phyloP scores from a whole-genome alignment of 2,797 vertebrate genomes.

The Chelon auratus region DNA sequence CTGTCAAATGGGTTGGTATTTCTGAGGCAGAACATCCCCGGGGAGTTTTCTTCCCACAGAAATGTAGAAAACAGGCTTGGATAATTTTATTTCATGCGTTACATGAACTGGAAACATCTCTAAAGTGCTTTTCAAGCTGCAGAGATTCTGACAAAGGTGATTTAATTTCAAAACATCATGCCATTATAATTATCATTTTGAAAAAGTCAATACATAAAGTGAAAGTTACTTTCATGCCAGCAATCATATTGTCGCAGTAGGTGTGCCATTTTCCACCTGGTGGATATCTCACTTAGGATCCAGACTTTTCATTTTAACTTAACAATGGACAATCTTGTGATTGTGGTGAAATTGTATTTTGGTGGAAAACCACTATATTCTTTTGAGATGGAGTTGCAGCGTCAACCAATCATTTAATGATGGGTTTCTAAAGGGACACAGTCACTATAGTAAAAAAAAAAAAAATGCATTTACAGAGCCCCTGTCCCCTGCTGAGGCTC shows the following conservation, averaged over 20 bases:
- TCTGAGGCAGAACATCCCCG: conserved; percentile 58
- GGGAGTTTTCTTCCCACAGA: conserved; percentile 60
- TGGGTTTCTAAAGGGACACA: conserved; percentile 48
- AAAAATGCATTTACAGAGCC: conserved; percentile 8
- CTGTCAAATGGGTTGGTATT: conserved; percentile 61
- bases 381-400: conserved; percentile 38
- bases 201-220: conserved; percentile 35
- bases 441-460: conserved; percentile 16
- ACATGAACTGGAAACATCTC: conserved; percentile 43
- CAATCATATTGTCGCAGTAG: conserved; percentile 61
- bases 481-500: conserved; percentile 28
- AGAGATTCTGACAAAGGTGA: conserved; percentile 39
- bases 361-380: conserved; percentile 19
- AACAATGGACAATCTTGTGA: conserved; percentile 43
- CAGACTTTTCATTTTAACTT: conserved; percentile 55
- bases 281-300: conserved; percentile 40
- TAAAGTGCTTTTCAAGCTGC: conserved; percentile 45
- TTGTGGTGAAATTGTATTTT: conserved; percentile 31
- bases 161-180: conserved; percentile 59
- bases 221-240: conserved; percentile 54
- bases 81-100: conserved; percentile 61
- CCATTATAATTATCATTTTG: conserved; percentile 38
- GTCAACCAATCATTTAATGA: conserved; percentile 45
- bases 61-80: conserved; percentile 47
- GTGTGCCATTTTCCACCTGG: conserved; percentile 50